A percentile compares a stretch with the other conserved stretches of the same genome.
Evolutionary conservation across 1,140 invertebrate genomes (phyloP).

Genomic region (Mactra quadrangularis): DNA sequence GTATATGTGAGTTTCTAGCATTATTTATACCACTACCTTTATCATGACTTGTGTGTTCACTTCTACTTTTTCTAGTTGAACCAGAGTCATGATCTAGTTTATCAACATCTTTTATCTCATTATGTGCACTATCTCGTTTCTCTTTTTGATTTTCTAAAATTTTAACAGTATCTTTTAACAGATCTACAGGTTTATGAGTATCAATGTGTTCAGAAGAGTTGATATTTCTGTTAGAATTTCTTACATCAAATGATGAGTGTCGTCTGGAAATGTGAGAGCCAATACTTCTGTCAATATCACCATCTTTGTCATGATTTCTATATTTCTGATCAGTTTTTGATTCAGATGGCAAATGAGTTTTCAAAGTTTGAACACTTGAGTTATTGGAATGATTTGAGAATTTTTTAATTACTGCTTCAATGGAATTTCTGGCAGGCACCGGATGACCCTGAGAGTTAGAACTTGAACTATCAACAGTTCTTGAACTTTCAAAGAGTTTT

Average conservation of each 20-base stretch:
- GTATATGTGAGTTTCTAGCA: slow-evolving; percentile 21
- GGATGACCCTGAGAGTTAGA: too few species aligned
- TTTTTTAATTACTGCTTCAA: too few species aligned
- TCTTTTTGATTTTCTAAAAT: slow-evolving; percentile 42
- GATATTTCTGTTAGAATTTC: background rate
- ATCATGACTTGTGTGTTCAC: background rate
- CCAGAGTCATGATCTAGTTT: background rate
- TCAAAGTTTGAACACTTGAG: too few species aligned
- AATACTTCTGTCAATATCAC: too few species aligned
- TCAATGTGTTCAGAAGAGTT: background rate
- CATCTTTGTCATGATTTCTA: too few species aligned
- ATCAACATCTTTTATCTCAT: background rate
- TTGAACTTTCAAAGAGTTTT: slow-evolving; percentile 1
- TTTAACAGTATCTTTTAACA: slow-evolving; percentile 29
- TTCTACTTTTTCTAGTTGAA: slow-evolving; percentile 5
- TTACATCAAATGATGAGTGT: background rate
- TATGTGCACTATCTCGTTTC: slow-evolving; percentile 7
- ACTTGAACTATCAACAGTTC: too few species aligned
- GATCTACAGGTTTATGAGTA: slow-evolving; percentile 16
- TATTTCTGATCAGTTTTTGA: too few species aligned
- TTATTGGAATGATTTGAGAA: too few species aligned
- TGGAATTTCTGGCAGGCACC: too few species aligned
- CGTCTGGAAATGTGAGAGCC: too few species aligned
- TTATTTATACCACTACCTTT: background rate
- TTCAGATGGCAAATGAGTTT: too few species aligned